Percentiles rank a stretch among this genome's conserved stretches.
These are phyloP conservation scores for Temnothorax ravouxi DNA, from an alignment of 2,888 invertebrate genomes.

Conservation along the genomic window DNA sequence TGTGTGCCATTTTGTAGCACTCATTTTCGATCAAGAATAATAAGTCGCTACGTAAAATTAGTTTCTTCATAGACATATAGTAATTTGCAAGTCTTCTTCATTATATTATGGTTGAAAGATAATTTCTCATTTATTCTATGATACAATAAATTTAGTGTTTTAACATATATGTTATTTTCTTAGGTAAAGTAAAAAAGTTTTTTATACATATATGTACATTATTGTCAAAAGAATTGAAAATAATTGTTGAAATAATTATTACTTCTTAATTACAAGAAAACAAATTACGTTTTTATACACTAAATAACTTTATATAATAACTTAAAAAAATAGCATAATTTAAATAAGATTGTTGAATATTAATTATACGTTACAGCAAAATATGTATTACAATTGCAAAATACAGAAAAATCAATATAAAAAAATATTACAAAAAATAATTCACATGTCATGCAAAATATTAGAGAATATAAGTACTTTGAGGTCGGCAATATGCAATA, in stretches of 20 bases:
- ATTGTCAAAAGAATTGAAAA: background rate
- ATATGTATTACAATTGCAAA: background rate
- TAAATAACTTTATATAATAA: constrained; percentile 5
- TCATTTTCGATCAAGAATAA: constrained; percentile 25
- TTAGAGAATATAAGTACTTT: background rate
- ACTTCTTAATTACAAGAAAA: background rate
- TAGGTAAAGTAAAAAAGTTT: background rate
- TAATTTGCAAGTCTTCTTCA: constrained; percentile 3
- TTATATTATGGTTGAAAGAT: background rate
- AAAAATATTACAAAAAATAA: background rate
- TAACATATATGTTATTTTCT: background rate
- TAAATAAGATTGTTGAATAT: background rate
- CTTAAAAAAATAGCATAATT: background rate
- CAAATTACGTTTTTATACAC: background rate
- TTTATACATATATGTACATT: background rate
- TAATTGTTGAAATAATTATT: background rate
- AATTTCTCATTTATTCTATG: background rate
- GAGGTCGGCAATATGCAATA: background rate
- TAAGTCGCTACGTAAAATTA: constrained; percentile 19
- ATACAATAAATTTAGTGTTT: background rate
- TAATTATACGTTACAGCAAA: background rate
- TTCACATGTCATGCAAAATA: background rate
- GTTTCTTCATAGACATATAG: constrained; percentile 1
- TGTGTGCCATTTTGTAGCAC: constrained; percentile 4
- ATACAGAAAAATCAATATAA: background rate